Percentiles rank a stretch among this genome's conserved stretches.
These are phyloP conservation scores for Sthenelais limicola DNA, from an alignment of 2,888 invertebrate species.

Conservation along the genomic window DNA sequence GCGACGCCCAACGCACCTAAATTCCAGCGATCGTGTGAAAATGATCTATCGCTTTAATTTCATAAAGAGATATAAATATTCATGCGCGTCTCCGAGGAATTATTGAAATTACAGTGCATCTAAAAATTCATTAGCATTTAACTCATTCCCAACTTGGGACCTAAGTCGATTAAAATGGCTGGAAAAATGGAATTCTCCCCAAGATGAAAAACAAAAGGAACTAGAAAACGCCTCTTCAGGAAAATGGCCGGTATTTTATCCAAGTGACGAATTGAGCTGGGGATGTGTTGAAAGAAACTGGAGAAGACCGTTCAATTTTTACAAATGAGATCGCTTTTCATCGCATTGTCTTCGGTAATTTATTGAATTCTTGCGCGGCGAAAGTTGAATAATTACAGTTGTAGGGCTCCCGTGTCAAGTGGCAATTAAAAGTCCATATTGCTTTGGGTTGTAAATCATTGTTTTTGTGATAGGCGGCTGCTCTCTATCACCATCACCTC, in stretches of 20 bases:
- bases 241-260: too few relatives aligned
- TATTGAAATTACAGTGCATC: constrained; percentile 36
- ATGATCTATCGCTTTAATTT: constrained; percentile 38
- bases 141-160: constrained; percentile 37
- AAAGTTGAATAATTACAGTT: constrained; percentile 17
- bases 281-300: too few relatives aligned
- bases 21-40: constrained; percentile 35
- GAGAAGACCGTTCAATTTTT: too few relatives aligned
- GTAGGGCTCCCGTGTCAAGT: constrained; percentile 6
- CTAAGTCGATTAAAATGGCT: constrained; percentile 14
- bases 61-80: constrained; percentile 39
- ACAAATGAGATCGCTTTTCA: too few relatives aligned
- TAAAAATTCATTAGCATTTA: constrained; percentile 39
- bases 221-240: too few relatives aligned
- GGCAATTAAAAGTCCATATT: constrained; percentile 30
- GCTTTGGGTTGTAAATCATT: not conserved
- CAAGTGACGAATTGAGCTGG: too few relatives aligned
- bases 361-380: too few relatives aligned
- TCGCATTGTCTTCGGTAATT: constrained; percentile 6
- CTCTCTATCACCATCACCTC: constrained; percentile 9
- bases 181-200: constrained; percentile 21
- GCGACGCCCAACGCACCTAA: constrained; percentile 18
- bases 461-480: not conserved
- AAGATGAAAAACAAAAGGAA: constrained; percentile 35
- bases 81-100: constrained; percentile 34